Evolutionary conservation across 37 sponge, comb jelly and placozoan species (phyloP), one percentile per base, ranked within the genome.

Genomic region (Axinella damicornis): DNA sequence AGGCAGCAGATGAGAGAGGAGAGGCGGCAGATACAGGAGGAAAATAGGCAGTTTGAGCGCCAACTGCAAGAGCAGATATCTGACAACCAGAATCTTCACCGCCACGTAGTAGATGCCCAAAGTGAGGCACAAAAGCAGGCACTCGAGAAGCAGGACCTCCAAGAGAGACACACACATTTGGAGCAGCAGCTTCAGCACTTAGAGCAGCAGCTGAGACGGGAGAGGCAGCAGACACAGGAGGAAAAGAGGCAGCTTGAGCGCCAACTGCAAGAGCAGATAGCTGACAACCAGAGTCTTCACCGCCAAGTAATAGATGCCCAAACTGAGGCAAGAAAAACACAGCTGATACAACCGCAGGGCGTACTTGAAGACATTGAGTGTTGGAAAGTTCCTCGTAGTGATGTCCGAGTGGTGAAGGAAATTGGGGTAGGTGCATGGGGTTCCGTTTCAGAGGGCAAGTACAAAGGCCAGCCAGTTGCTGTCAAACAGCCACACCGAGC

Each of bases 371-470:
- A 4, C 9, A 46, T 46, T 46, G 59, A 75, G 31, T 57, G 38
- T 2, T 72, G 83, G 73, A 82, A 72, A 22, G 63, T 82, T 19
- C 55, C 81, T 36, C 55, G 81, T 13, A 41, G 37, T 36, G 58
- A 69, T 0, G 39, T 82, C 16, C 65, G 27, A 19, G 73, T 80
- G 28, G 25, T 73, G 57, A 63, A 27, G 25, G 21, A 68, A 46
- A 57, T 85, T 41, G 77, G 77, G 56, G n/a, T 24, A 14, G 85
- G 85, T 38, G 77, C 69, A 56, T 76, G 69, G 69, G 85, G 85
- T 57, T 19, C 56, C 12, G 85, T 85, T 12, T 57, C 11, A 21
- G 30, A 32, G 30, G 85, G 77, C 25, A 56, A 5, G 40, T 85
- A 37, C 56, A 21, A 40, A 36, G 85, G 77, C 41, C 68, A 76